Evolutionary conservation across 2,797 vertebrate species (phyloP).

Genomic region (Peromyscus attwateri): DNA sequence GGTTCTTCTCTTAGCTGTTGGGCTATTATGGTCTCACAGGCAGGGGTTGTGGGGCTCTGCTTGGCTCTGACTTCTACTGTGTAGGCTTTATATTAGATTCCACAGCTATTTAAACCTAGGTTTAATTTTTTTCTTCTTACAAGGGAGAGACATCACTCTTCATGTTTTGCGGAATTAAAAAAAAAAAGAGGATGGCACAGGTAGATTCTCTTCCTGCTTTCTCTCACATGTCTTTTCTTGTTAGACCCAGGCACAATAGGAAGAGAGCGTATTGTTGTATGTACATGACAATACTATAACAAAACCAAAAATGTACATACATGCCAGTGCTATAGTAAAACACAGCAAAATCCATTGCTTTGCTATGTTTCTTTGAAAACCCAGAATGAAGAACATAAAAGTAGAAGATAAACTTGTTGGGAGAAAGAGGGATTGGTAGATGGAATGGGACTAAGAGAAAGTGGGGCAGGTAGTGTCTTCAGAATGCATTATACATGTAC

Average conservation of each 20-base stretch:
- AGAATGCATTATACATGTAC: not conserved
- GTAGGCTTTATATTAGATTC: not conserved
- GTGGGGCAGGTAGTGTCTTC: too few species aligned
- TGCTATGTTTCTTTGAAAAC: not conserved
- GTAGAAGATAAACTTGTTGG: too few species aligned
- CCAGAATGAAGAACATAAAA: too few species aligned
- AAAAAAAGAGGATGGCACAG: not conserved
- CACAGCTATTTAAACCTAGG: not conserved
- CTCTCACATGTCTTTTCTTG: not conserved
- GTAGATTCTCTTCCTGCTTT: not conserved
- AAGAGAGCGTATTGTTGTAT: not conserved
- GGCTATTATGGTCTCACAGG: not conserved
- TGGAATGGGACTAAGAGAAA: not conserved
- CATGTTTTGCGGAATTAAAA: not conserved
- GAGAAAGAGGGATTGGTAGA: not conserved
- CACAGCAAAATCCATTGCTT: not conserved
- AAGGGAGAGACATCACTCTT: not conserved
- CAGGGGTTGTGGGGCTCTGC: not conserved
- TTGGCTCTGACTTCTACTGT: not conserved
- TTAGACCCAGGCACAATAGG: not conserved
- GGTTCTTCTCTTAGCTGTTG: not conserved
- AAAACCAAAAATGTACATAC: not conserved
- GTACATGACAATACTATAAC: not conserved
- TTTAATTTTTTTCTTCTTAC: not conserved
- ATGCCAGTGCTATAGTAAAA: not conserved